Base-by-base conservation (phyloP, 1,140 invertebrate genomes). In the Meloidogyne hapla region DNA sequence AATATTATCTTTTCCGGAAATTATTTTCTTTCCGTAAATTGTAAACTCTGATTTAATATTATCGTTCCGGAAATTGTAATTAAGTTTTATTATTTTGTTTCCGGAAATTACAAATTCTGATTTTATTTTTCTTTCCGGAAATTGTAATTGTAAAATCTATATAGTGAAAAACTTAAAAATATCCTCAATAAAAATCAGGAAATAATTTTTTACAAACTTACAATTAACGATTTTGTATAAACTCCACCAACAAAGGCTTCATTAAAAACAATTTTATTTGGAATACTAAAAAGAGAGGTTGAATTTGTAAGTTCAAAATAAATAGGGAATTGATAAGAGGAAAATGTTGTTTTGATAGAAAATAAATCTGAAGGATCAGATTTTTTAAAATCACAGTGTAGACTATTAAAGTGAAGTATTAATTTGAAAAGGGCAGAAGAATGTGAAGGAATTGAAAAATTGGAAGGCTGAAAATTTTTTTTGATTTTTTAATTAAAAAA, bases 271-370 rank as follows among this genome's bases (percentile, higher is more conserved):
- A 73, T 90, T 81, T 92, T 90, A 62, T 90, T 89, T 83, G 92
- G 93, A 64, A 92, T 90, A 86, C 92, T 93, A 21, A 92, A 93
- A 45, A 93, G 93, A 90, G 93, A 94, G 80, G 48, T 56, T 56
- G 92, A 92, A 87, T 93, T 91, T n/a, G 73, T 65, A 56, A 81
- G 12, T 38, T 77, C 42, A 69, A 79, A 83, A 23, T 45, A 18
- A 21, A 83, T 40, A 21, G 77, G 81, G 21, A 84, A 82, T 18
- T 75, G 62, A 28, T 56, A 75, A n/a, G 15, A 28, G 21, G 77
- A 15, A 69, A 80, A 83, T 23, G 81, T 67, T 9, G 82, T 83
- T 28, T 63, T 25, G 1, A 80, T 25, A 84, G 10, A 33, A 45
- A 45, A 64, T 9, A 63, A 38, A 23, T 61, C 48, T 65, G 40